Base-by-base conservation (phyloP, 2,888 invertebrate species). In the Autographa gamma region DNA sequence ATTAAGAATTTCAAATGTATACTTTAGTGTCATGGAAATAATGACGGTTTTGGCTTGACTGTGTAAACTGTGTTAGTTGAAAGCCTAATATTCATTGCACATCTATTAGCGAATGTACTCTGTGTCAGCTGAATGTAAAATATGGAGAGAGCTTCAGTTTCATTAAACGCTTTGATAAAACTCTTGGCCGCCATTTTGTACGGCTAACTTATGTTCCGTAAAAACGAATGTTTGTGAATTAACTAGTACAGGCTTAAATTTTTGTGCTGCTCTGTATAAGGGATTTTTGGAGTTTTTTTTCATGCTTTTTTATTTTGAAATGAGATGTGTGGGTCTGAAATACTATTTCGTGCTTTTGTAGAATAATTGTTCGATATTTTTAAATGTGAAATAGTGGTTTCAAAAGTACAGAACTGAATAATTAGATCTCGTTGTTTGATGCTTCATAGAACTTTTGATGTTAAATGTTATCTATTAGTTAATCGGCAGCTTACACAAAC, bases 101-200 rank as follows among this genome's bases (percentile, higher is more conserved):
- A 67, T 82, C 84, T 85, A 79, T 62, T 43, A 82, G 34, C 8
- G 43, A 32, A 48, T 32, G 41, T 2, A 71, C 59, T 83, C 84
- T 85, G 72, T 71, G 64, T 68, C n/a, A 62, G 60, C 65, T 63
- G 74, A 88, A 86, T 89, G 90, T 91, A 88, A 91, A 88, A 91
- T 90, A 92, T 86, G 86, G 83, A 85, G 84, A 81, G 74, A 81
- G 85, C 85, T 73, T 83, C 84, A 77, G 86, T 90, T 91, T 92
- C 89, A 92, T 93, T 91, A 92, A 88, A 90, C 76, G 85, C 85
- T 89, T 88, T 90, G 89, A 90, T 90, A 90, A 88, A 90, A 89
- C 87, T 80, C 79, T 72, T 65, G 66, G 52, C 65, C 41, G 73
- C 78, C 73, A 70, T 77, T 77, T 72, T 76, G 60, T 61, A 56